These are phyloP conservation scores for Cephus cinctus DNA, from an alignment of 1,140 invertebrate species.

Conservation along the genomic window DNA sequence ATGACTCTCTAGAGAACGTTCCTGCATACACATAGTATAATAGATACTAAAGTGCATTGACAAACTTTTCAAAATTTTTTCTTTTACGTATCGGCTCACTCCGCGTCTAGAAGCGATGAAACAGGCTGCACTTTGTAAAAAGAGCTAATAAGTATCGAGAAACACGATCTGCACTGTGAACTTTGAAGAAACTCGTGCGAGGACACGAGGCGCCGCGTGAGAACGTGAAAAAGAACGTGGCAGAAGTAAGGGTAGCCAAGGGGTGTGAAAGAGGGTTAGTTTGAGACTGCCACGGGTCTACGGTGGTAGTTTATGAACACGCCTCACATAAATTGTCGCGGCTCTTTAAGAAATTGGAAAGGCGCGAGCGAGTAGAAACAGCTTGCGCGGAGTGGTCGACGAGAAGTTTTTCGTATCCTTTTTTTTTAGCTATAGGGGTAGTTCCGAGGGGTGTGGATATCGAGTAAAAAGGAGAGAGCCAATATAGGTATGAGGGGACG, in stretches of 20 bases:
- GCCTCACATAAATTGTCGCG: slow-evolving; percentile 58
- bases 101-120: no score
- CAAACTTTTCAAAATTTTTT: no score
- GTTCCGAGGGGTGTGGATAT: no score
- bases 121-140: no score
- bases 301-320: slow-evolving; percentile 55
- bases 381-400: slow-evolving; percentile 51
- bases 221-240: slow-evolving; percentile 3
- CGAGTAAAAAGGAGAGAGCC: no score
- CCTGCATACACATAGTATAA: no score
- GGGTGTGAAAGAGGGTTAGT: slow-evolving; percentile 20
- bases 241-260: no score
- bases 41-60: no score
- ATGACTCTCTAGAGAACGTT: no score
- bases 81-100: no score
- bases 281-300: slow-evolving; percentile 13
- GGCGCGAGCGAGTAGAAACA: slow-evolving; percentile 47
- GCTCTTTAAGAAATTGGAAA: slow-evolving; percentile 59
- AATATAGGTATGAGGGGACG: slow-evolving; percentile 10
- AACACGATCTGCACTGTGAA: slow-evolving; percentile 46
- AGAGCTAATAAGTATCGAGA: slow-evolving; percentile 54
- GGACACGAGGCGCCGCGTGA: no score
- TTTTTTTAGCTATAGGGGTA: no score
- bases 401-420: slow-evolving; percentile 55
- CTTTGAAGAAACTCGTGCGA: slow-evolving; percentile 48